Evolutionary conservation across 2,113 vertebrate genomes (phyloP).

Genomic region (Misgurnus mizolepis): DNA sequence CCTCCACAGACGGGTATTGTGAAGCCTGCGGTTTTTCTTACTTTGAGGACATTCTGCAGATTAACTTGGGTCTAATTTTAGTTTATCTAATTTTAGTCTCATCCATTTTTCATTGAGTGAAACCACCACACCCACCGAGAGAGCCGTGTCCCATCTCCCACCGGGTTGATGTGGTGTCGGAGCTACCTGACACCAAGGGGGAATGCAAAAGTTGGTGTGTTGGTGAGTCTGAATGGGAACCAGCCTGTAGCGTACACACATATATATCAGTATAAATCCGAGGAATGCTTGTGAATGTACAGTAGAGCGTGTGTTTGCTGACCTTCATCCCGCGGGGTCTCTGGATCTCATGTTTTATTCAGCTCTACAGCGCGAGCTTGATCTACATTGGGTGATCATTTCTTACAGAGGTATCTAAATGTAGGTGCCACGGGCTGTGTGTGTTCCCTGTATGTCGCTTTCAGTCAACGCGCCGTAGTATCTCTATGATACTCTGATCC

Average conservation of each 20-base stretch:
- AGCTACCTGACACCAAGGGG: neutral
- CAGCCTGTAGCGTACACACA: neutral
- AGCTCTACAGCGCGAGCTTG: constrained; percentile 19
- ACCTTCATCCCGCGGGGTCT: constrained; percentile 36
- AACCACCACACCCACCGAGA: constrained; percentile 54
- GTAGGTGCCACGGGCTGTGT: constrained; percentile 24
- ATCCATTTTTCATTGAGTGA: constrained; percentile 61
- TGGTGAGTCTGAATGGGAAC: neutral
- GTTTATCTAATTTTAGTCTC: constrained; percentile 60
- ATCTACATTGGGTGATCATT: constrained; percentile 47
- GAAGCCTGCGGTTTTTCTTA: constrained; percentile 52
- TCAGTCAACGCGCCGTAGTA: constrained; percentile 24
- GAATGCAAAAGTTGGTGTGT: neutral
- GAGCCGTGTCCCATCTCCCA: constrained; percentile 53
- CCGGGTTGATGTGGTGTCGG: constrained; percentile 43
- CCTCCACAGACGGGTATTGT: constrained; percentile 45
- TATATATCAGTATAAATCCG: neutral
- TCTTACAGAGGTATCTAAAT: constrained; percentile 37
- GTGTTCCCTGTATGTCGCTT: constrained; percentile 24
- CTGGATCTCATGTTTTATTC: constrained; percentile 50
- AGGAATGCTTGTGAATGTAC: neutral
- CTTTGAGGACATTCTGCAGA: constrained; percentile 51
- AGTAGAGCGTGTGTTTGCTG: neutral
- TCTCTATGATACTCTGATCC: constrained; percentile 42
- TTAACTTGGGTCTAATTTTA: constrained; percentile 56